Evolutionary conservation across 2,797 vertebrate species (phyloP).

Genomic region (Aratinga solstitialis): DNA sequence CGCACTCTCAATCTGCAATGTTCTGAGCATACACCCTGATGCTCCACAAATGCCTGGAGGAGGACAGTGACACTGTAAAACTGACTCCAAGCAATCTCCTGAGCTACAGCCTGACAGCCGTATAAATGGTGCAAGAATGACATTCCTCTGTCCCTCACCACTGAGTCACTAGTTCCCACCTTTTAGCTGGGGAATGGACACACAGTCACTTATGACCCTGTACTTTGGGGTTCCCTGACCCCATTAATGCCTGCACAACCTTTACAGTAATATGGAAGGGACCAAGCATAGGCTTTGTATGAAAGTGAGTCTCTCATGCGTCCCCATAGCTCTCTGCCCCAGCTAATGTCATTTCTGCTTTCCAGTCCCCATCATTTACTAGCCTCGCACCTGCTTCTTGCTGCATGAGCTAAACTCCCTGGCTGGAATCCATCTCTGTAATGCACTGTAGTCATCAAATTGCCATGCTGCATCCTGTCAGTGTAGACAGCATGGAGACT

Average conservation of each 20-base stretch:
- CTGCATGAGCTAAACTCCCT: constrained; percentile 9
- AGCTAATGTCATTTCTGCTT: constrained; percentile 2
- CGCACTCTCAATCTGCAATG: constrained; percentile 15
- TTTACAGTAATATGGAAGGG: background rate
- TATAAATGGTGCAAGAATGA: constrained; percentile 33
- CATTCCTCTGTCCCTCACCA: constrained; percentile 30
- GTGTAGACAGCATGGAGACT: constrained; percentile 45
- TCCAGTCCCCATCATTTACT: background rate
- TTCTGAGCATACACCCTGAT: constrained; percentile 36
- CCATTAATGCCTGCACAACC: background rate
- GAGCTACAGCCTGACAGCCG: background rate
- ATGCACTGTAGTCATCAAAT: constrained; percentile 58
- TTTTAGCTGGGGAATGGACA: constrained; percentile 4
- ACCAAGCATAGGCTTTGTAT: background rate
- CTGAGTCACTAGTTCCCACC: constrained; percentile 49
- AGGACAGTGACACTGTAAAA: constrained; percentile 7
- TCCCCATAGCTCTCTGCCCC: background rate
- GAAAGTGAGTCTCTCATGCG: background rate
- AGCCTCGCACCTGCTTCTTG: background rate
- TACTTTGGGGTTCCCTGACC: background rate
- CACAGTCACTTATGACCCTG: background rate
- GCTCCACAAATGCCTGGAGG: constrained; percentile 46
- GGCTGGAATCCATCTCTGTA: background rate
- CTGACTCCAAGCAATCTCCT: constrained; percentile 33
- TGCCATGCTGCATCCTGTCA: constrained; percentile 52